Percentiles rank a stretch among this genome's conserved stretches.
phyloP scores from a whole-genome alignment of 2,113 vertebrate genomes.

The Asarcornis scutulata region DNA sequence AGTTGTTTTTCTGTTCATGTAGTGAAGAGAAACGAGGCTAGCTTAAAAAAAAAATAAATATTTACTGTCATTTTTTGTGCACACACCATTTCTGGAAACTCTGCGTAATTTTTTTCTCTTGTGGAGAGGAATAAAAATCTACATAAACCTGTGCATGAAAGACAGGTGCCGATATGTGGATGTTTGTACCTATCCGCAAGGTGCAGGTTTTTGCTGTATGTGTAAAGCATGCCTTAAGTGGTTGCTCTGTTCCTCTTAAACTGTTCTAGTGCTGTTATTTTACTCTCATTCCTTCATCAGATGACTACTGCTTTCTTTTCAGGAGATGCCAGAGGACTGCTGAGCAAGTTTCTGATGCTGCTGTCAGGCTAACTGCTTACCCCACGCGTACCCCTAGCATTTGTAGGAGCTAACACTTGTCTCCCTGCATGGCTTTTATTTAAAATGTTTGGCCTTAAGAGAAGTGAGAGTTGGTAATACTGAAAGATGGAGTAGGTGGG shows the following conservation, averaged over 20 bases:
- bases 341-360: not conserved
- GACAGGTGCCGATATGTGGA: not conserved
- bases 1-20: not conserved
- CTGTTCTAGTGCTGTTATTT: not conserved
- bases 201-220: not conserved
- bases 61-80: not conserved
- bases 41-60: not conserved
- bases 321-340: not conserved
- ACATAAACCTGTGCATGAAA: not conserved
- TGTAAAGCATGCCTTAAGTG: not conserved
- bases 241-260: not conserved
- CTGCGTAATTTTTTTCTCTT: not conserved
- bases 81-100: not conserved
- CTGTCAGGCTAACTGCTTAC: not conserved
- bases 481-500: not conserved
- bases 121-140: not conserved
- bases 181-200: not conserved
- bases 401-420: not conserved
- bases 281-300: not conserved
- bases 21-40: not conserved
- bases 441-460: not conserved
- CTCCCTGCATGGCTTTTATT: not conserved
- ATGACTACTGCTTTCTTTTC: not conserved
- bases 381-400: not conserved
- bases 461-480: not conserved